Conservation (phyloP, 53 echinoderm and acorn worm species). For the Glandiceps talaboti region DNA sequence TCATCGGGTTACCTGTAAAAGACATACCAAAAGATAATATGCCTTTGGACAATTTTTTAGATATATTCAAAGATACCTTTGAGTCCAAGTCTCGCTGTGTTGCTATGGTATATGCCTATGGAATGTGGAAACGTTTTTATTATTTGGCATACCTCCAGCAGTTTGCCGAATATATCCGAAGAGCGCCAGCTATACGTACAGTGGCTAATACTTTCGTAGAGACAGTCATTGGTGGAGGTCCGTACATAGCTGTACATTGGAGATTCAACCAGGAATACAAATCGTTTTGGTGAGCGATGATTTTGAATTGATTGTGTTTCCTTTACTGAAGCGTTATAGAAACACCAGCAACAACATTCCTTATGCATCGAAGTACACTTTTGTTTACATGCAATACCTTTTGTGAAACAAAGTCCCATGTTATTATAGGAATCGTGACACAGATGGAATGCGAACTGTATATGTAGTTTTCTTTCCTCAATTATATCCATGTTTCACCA, state of each 20-base stretch:
- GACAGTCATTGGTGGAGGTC: neutral
- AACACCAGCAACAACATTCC: no score
- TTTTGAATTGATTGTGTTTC: no score
- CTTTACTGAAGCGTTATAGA: no score
- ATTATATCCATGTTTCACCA: no score
- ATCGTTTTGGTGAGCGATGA: constrained; percentile 25
- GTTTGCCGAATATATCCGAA: constrained; percentile 8
- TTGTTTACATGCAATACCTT: no score
- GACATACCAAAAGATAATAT: constrained; percentile 21
- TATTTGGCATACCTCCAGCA: neutral
- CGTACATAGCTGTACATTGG: constrained; percentile 39
- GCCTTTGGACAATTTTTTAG: constrained; percentile 19
- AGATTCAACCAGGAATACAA: constrained; percentile 40
- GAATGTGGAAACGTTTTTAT: constrained; percentile 21
- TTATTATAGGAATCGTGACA: no score
- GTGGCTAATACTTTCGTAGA: constrained; percentile 9
- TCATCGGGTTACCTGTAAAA: constrained; percentile 16
- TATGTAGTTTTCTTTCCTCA: no score
- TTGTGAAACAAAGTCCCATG: no score
- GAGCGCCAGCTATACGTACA: constrained; percentile 4
- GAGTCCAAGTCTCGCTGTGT: constrained; percentile 12
- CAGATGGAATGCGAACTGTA: no score
- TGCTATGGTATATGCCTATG: constrained; percentile 43
- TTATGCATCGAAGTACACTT: no score
- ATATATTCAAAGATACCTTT: constrained; percentile 15